Conservation (phyloP, 1,140 invertebrate genomes). For the Helicoverpa zea region DNA sequence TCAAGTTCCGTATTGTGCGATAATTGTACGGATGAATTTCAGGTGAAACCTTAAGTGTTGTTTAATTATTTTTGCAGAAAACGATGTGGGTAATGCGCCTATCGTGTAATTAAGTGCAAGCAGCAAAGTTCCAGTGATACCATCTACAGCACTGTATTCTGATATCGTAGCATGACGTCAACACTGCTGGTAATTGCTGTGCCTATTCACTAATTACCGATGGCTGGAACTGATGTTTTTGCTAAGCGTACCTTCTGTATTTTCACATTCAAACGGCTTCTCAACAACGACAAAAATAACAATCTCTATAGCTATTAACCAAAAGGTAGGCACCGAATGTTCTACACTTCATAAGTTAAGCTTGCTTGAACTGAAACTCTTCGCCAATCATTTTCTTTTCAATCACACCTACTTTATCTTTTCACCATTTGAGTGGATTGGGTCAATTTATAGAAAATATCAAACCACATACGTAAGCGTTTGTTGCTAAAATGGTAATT, state of each 20-base stretch:
- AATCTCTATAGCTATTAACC: not conserved
- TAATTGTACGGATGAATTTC: slow-evolving; percentile 5
- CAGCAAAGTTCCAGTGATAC: slow-evolving; percentile 20
- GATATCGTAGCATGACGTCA: slow-evolving; percentile 12
- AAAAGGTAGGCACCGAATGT: not conserved
- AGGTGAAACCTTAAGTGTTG: slow-evolving; percentile 50
- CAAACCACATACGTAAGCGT: not conserved
- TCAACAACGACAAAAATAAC: not conserved
- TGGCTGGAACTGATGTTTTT: slow-evolving; percentile 9
- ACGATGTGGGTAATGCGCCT: slow-evolving; percentile 1
- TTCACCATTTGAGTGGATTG: not conserved
- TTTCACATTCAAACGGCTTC: not conserved
- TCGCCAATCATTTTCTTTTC: not conserved
- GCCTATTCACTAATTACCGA: not conserved
- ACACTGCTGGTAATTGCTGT: slow-evolving; percentile 17
- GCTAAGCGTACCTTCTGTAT: slow-evolving; percentile 5
- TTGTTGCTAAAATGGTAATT: not conserved
- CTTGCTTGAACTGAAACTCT: not conserved
- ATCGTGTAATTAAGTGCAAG: slow-evolving; percentile 4
- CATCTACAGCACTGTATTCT: slow-evolving; percentile 23
- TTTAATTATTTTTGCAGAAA: slow-evolving; percentile 32
- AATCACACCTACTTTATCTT: not conserved
- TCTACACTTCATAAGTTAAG: not conserved
- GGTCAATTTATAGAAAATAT: not conserved
- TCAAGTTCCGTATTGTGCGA: slow-evolving; percentile 50